Conservation (phyloP, 2,113 vertebrate genomes). For the Astatotilapia flaviijosephi region DNA sequence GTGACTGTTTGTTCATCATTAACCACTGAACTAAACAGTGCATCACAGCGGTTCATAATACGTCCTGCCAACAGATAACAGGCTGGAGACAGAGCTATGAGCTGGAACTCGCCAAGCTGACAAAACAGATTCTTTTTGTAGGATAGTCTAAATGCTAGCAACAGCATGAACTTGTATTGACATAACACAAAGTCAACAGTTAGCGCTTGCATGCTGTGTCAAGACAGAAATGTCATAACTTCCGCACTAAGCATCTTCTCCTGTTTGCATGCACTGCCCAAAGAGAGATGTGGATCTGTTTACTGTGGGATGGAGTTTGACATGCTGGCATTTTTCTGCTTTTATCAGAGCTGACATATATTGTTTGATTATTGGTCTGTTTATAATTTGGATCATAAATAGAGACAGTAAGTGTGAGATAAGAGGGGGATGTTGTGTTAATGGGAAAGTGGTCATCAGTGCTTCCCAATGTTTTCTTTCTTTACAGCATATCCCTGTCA, state of each 20-base stretch:
- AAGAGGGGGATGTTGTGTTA: background rate
- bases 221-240: constrained; percentile 30
- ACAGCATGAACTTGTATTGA: constrained; percentile 29
- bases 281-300: background rate
- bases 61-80: constrained; percentile 1
- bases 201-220: background rate
- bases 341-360: constrained; percentile 1
- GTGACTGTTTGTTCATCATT: constrained; percentile 36
- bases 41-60: background rate
- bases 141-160: constrained; percentile 5
- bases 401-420: background rate
- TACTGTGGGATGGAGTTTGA: background rate
- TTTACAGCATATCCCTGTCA: background rate
- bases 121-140: constrained; percentile 21
- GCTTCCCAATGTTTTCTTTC: background rate
- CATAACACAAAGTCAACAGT: constrained; percentile 38
- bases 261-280: background rate
- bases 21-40: background rate
- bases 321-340: background rate
- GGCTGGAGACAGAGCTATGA: constrained; percentile 16
- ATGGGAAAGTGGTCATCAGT: background rate
- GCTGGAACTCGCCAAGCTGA: background rate
- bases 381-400: background rate
- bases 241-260: background rate
- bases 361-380: background rate